A percentile compares a stretch with the other conserved stretches of the same genome.
phyloP scores from a whole-genome alignment of 1,140 invertebrate species.

The Phthorimaea operculella region DNA sequence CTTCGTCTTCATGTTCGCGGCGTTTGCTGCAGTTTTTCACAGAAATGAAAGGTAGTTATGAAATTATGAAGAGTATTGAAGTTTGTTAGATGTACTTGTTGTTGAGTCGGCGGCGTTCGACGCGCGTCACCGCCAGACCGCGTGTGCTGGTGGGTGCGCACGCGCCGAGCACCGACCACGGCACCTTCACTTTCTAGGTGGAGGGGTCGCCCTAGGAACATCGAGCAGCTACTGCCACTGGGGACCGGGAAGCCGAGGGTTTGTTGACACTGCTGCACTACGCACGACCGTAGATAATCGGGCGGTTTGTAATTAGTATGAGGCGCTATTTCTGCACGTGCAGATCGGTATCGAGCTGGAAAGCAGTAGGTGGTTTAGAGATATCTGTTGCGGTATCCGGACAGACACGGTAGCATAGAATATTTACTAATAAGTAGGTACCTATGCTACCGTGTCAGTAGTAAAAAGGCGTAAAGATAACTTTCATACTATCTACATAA shows the following conservation, averaged over 20 bases:
- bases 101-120: conserved; percentile 36
- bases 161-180: conserved; percentile 19
- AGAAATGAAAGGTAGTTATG: conserved; percentile 6
- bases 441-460: no score
- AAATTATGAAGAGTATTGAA: background rate
- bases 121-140: conserved; percentile 38
- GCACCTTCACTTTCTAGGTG: conserved; percentile 52
- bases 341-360: no score
- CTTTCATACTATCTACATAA: no score
- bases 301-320: conserved; percentile 8
- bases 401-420: no score
- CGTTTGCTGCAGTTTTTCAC: background rate
- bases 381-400: no score
- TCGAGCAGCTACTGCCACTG: conserved; percentile 11
- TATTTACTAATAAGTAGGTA: no score
- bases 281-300: conserved; percentile 23
- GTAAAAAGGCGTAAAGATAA: no score
- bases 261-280: conserved; percentile 38
- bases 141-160: conserved; percentile 31
- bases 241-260: conserved; percentile 38
- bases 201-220: conserved; percentile 22
- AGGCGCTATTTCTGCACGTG: background rate
- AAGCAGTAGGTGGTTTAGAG: no score
- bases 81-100: background rate
- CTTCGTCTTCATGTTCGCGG: conserved; percentile 32